Conservation (phyloP, 2,113 vertebrate genomes). For the Pomatostomus ruficeps region DNA sequence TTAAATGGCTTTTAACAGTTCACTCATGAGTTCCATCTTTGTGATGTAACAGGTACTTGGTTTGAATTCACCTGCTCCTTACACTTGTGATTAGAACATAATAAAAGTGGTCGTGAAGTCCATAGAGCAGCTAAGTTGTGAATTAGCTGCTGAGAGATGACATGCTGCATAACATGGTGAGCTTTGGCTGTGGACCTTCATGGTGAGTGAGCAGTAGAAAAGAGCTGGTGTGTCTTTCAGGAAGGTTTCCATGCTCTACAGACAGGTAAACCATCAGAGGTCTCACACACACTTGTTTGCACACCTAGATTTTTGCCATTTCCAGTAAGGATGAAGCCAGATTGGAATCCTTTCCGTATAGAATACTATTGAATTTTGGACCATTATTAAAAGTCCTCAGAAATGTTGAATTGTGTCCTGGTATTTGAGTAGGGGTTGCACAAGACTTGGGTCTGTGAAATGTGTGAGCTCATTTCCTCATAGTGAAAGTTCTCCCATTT, state of each 20-base stretch:
- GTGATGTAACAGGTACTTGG: not conserved
- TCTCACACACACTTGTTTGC: not conserved
- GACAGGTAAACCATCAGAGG: not conserved
- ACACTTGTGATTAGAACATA: not conserved
- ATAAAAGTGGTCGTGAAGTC: not conserved
- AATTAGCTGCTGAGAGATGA: not conserved
- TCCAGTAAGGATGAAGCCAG: not conserved
- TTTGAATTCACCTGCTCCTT: not conserved
- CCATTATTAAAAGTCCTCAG: not conserved
- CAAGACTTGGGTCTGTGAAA: not conserved
- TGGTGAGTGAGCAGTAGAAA: not conserved
- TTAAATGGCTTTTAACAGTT: not conserved
- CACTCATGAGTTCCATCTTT: not conserved
- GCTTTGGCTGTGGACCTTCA: not conserved
- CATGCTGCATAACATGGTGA: not conserved
- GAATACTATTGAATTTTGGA: not conserved
- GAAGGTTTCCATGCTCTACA: not conserved
- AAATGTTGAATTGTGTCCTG: not conserved
- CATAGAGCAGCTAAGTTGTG: not conserved
- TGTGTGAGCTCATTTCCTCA: not conserved
- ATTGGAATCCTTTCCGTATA: not conserved
- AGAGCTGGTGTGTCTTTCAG: not conserved
- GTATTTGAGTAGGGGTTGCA: not conserved
- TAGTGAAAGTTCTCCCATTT: not conserved
- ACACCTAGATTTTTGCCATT: not conserved